A percentile compares a stretch with the other conserved stretches of the same genome.
These are phyloP conservation scores for Synanthedon andrenaeformis DNA, from an alignment of 2,888 invertebrate species.

Conservation along the genomic window DNA sequence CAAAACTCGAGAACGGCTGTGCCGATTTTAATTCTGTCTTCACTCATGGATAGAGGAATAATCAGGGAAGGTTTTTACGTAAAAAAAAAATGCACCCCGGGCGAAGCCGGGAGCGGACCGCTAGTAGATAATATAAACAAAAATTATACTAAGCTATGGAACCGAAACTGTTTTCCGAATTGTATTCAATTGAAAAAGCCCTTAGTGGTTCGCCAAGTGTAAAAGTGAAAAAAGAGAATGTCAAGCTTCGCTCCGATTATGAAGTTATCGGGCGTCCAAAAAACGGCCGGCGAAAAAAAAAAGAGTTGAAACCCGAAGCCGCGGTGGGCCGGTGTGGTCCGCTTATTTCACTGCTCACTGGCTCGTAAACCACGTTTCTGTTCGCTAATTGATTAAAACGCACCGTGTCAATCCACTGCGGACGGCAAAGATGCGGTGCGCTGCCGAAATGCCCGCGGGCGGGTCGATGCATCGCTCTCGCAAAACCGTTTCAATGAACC, in stretches of 20 bases:
- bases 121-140: neutral
- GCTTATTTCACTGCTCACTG: slow-evolving; percentile 65
- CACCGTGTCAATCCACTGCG: slow-evolving; percentile 52
- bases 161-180: neutral
- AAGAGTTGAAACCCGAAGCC: slow-evolving; percentile 49
- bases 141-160: slow-evolving; percentile 11
- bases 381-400: slow-evolving; percentile 68
- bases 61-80: no score
- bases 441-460: slow-evolving; percentile 9
- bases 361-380: slow-evolving; percentile 47
- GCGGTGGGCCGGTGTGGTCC: slow-evolving; percentile 33
- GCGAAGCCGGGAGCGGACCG: no score
- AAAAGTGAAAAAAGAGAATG: slow-evolving; percentile 13
- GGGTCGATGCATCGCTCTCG: slow-evolving; percentile 5
- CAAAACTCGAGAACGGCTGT: no score
- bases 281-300: slow-evolving; percentile 18
- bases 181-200: neutral
- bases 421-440: slow-evolving; percentile 33
- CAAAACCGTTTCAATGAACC: slow-evolving; percentile 15
- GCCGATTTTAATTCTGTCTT: no score
- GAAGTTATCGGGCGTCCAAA: slow-evolving; percentile 1
- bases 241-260: slow-evolving; percentile 34
- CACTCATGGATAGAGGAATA: no score
- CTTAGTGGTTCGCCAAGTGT: slow-evolving; percentile 11
- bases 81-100: no score